Evolutionary conservation across 1,140 invertebrate species (phyloP).

Genomic region (Theocolax elegans): DNA sequence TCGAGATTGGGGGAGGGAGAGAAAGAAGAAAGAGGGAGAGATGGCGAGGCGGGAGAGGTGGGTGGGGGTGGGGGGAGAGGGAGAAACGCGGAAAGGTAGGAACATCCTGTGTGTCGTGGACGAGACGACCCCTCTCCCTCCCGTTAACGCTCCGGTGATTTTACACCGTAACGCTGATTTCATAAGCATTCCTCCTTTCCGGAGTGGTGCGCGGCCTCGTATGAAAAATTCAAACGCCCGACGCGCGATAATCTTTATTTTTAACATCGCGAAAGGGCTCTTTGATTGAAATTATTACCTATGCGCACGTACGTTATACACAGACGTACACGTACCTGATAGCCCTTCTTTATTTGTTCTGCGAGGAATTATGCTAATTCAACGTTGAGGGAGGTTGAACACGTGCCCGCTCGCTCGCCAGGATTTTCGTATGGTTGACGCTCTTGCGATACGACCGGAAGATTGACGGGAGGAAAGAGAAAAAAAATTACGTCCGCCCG

Average conservation of each 20-base stretch:
- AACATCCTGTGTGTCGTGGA: slow-evolving; percentile 57
- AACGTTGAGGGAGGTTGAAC: background rate
- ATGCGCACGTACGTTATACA: too few species aligned
- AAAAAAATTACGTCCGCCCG: slow-evolving; percentile 37
- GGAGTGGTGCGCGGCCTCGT: slow-evolving; percentile 16
- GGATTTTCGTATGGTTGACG: slow-evolving; percentile 37
- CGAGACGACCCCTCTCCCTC: slow-evolving; percentile 40
- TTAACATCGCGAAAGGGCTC: background rate
- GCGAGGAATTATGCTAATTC: slow-evolving; percentile 23
- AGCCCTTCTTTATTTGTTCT: slow-evolving; percentile 8
- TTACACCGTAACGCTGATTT: slow-evolving; percentile 59
- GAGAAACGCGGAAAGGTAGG: slow-evolving; percentile 53
- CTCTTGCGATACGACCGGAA: background rate
- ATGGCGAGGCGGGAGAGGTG: background rate
- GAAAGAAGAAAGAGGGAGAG: background rate
- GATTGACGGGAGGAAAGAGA: slow-evolving; percentile 6
- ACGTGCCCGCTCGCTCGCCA: too few species aligned
- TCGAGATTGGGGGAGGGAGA: background rate
- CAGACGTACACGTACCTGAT: too few species aligned
- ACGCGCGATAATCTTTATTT: slow-evolving; percentile 27
- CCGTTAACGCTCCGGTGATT: slow-evolving; percentile 55
- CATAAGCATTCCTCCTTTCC: slow-evolving; percentile 55
- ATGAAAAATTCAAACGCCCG: slow-evolving; percentile 25
- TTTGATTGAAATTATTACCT: slow-evolving; percentile 19
- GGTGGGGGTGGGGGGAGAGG: slow-evolving; percentile 14